Base-by-base conservation (phyloP, 2,888 invertebrate genomes). In the Melikaiella ostensackeni region DNA sequence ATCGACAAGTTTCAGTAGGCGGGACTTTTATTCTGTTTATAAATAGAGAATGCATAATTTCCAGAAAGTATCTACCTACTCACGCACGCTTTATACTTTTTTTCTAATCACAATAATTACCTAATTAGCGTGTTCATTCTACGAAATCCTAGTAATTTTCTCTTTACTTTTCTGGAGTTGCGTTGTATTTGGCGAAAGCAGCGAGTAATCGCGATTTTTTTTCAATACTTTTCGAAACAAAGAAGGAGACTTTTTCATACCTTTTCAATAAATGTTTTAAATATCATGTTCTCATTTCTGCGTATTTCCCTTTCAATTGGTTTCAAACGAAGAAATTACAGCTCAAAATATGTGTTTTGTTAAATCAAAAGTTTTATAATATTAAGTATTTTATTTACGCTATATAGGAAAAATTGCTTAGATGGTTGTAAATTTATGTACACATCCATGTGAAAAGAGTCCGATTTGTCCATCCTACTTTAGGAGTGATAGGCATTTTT, bases 91-190 rank as follows among this genome's bases (percentile, higher is more conserved):
- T 21, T 27, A 27, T 59, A 59, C 5, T 59, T 59, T 59, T 59
- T 59, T 59, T 27, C 27, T 59, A 59, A 59, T 59, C 27, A 59
- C 27, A 13, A 21, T 59, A 59, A 59, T 59, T 59, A 27, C 27
- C 24, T 59, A 59, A 59, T 59, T 59, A 59, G 24, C 21, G 24
- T 59, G 59, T 59, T 59, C 27, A 59, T 59, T 59, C 1, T 59
- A 59, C 27, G 27, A 59, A 59, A 59, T 59, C 59, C 21, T 59
- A 2, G 27, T 59, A 59, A 27, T 59, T 59, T 59, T 27, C 24
- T 27, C 27, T 59, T 59, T 1, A 27, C 27, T 59, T 59, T 59
- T 27, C 59, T 27, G 59, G 13, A 27, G 21, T 59, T 27, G 24
- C 57, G 57, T 24, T 27, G 2, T 2, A 27, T 27, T 11, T 13